Base-by-base conservation (phyloP, 1,140 invertebrate species). In the Aricia agestis region DNA sequence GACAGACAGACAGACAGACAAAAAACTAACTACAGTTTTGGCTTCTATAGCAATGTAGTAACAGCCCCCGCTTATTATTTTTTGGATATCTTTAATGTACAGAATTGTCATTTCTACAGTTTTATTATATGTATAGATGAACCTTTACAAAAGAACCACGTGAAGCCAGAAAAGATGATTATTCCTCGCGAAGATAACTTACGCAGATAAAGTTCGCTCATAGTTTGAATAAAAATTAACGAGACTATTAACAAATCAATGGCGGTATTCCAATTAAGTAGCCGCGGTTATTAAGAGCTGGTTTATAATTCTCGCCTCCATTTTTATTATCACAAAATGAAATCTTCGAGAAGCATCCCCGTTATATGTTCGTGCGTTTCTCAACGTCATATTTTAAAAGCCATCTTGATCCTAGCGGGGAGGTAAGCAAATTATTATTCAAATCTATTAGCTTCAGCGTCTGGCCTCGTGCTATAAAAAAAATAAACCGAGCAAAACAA, bases 231-330 rank as follows among this genome's bases (percentile, higher is more conserved):
- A 84, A 86, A 85, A 86, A 81, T 85, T 84, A 87, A 85, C 79
- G 81, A 83, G 82, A 81, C 75, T 80, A 85, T 87, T 87, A 87
- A 87, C 83, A 89, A 89, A 89, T 89, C 85, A 86, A 84, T 85
- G 81, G 82, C 75, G 84, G 75, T 76, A 76, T 85, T 86, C 81
- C 84, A 89, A 89, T 89, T 87, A 86, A 87, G 82, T 83, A 85
- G 82, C 83, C 68, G 66, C 66, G 74, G 78, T 83, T 83, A 83
- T 86, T 83, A 85, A 78, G 76, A 77, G 81, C 70, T 77, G 80
- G 80, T 79, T 83, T 80, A 80, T 78, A 77, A 77, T 83, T 84
- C 81, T 81, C 78, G 80, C 78, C 79, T 78, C 74, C 57, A 74
- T 73, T 74, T 77, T 79, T 73, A 82, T 78, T 83, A 89, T 87